phyloP scores from a whole-genome alignment of 2,888 invertebrate species.

The Eilema griseolum region DNA sequence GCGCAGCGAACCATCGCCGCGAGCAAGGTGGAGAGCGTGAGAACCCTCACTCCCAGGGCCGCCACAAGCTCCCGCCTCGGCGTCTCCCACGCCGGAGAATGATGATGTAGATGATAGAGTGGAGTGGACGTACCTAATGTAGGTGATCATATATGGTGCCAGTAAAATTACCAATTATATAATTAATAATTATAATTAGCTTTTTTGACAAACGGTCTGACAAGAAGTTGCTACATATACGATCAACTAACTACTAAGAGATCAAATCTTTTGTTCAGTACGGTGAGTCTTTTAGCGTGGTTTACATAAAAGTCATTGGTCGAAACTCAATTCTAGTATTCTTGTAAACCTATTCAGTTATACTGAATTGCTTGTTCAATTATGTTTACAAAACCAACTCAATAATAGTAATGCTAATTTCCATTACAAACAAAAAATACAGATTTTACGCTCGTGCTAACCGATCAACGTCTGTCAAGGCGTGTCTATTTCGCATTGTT shows the following conservation, averaged over 20 bases:
- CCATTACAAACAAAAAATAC: not conserved
- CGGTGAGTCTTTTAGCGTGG: too few species aligned
- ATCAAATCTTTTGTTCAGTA: not conserved
- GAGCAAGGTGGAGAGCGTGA: too few species aligned
- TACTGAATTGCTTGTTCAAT: not conserved
- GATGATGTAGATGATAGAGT: too few species aligned
- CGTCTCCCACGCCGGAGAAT: too few species aligned
- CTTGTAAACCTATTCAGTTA: not conserved
- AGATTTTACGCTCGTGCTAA: not conserved
- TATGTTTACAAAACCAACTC: not conserved
- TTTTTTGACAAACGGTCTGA: too few species aligned
- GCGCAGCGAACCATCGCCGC: too few species aligned
- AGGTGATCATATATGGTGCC: too few species aligned
- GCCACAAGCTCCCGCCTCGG: too few species aligned
- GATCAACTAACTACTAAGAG: not conserved
- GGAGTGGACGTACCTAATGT: too few species aligned
- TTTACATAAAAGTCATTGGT: not conserved
- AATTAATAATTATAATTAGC: too few species aligned
- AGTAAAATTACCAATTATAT: not conserved
- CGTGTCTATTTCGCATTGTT: not conserved
- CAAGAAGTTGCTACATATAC: not conserved
- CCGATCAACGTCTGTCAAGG: not conserved
- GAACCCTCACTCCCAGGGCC: too few species aligned
- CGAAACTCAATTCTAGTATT: not conserved
- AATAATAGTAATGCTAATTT: not conserved